Percentiles rank a stretch among this genome's conserved stretches.
These are phyloP conservation scores for Sturnira hondurensis DNA, from an alignment of 2,113 vertebrate species.

Conservation along the genomic window DNA sequence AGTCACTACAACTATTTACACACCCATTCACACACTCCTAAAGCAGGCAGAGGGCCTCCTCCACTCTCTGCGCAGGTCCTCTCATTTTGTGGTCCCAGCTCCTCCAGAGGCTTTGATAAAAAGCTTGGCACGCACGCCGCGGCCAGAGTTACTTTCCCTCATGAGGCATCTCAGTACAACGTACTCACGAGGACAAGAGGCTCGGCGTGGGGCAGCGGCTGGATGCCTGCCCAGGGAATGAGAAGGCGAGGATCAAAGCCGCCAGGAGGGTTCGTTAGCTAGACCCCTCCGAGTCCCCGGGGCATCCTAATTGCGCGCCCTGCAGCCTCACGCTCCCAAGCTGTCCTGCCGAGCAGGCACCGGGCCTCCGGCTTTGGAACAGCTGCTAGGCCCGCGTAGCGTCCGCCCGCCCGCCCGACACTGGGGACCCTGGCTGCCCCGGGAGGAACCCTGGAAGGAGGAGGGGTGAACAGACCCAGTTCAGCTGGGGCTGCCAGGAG, in stretches of 20 bases:
- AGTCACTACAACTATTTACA: neutral
- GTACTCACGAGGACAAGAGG: constrained; percentile 46
- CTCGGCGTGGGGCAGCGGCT: constrained; percentile 57
- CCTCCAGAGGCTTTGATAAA: neutral
- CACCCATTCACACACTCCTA: neutral
- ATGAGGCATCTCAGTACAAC: constrained; percentile 52
- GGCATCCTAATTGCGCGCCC: constrained; percentile 80
- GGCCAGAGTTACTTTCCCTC: neutral
- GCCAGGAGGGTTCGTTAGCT: constrained; percentile 28
- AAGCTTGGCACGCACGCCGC: neutral
- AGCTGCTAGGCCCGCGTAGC: constrained; percentile 83
- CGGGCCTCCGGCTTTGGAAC: constrained; percentile 79
- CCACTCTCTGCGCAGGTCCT: neutral
- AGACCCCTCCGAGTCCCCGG: constrained; percentile 9
- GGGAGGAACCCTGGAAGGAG: constrained; percentile 70
- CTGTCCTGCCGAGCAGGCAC: constrained; percentile 72
- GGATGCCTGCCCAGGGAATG: neutral
- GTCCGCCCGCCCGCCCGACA: constrained; percentile 60
- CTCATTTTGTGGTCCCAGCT: neutral
- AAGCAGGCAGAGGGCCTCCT: neutral
- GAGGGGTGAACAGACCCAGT: neutral
- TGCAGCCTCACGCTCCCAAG: constrained; percentile 82
- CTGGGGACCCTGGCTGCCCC: constrained; percentile 75
- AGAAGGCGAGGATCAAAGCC: constrained; percentile 65
- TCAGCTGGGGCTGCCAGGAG: neutral